Percentiles rank a stretch among this genome's conserved stretches.
Conservation (phyloP, 2,797 vertebrate genomes). For the Onychomys torridus region DNA sequence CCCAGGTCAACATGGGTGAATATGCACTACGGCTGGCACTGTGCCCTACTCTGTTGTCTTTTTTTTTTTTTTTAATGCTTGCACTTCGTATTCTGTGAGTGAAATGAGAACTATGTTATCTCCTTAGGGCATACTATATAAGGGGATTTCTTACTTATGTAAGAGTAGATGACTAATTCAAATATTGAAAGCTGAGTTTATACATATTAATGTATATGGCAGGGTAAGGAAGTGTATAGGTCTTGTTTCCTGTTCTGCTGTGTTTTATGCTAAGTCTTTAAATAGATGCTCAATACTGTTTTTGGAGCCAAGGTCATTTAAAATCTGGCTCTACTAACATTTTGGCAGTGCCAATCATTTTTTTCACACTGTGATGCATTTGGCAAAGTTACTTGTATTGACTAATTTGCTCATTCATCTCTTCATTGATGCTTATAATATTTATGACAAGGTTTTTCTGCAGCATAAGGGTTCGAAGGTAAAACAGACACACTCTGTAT, state of each 20-base stretch:
- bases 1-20: background rate
- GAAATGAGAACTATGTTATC: background rate
- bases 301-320: slow-evolving; percentile 21
- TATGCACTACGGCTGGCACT: background rate
- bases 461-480: slow-evolving; percentile 34
- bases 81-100: background rate
- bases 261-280: slow-evolving; percentile 67
- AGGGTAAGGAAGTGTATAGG: background rate
- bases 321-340: slow-evolving; percentile 54
- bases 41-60: background rate
- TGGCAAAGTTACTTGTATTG: slow-evolving; percentile 64
- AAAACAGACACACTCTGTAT: background rate
- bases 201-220: background rate
- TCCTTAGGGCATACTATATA: slow-evolving; percentile 13
- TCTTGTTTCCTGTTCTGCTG: background rate
- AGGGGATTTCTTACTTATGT: slow-evolving; percentile 45
- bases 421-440: slow-evolving; percentile 51
- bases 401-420: slow-evolving; percentile 47
- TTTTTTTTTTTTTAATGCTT: background rate
- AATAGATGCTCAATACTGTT: slow-evolving; percentile 30
- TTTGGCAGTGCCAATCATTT: slow-evolving; percentile 52
- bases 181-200: slow-evolving; percentile 58
- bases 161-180: slow-evolving; percentile 51
- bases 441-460: slow-evolving; percentile 50
- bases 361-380: slow-evolving; percentile 12